Conservation (phyloP, 2,797 vertebrate species). For the Amblyraja radiata region DNA sequence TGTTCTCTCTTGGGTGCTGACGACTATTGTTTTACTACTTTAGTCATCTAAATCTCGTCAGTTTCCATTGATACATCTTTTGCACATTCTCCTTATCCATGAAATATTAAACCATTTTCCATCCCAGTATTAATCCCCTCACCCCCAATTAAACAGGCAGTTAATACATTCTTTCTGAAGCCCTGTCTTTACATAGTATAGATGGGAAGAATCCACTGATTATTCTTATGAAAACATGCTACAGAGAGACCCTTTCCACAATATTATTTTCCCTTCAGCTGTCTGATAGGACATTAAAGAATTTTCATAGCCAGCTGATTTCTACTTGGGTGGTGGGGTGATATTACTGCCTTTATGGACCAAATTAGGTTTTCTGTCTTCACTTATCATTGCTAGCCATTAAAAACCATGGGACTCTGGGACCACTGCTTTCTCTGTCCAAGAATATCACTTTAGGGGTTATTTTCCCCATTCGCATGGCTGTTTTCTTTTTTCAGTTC, state of each 20-base stretch:
- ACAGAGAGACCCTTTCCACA: not conserved
- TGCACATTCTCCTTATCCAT: not conserved
- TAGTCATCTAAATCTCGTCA: not conserved
- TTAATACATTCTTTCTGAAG: not conserved
- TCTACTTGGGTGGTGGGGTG: not conserved
- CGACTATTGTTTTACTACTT: not conserved
- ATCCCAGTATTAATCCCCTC: not conserved
- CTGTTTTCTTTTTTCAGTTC: not conserved
- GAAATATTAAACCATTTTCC: not conserved
- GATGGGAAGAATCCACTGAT: not conserved
- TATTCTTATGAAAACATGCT: not conserved
- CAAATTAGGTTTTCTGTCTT: not conserved
- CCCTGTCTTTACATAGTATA: not conserved
- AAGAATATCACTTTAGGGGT: not conserved
- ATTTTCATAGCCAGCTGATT: not conserved
- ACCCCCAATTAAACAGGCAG: not conserved
- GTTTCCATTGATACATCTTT: not conserved
- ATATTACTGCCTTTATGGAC: not conserved
- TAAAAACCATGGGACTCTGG: not conserved
- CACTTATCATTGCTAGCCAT: too few relatives aligned
- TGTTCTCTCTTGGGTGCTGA: constrained; percentile 27
- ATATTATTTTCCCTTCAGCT: not conserved
- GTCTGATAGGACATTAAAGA: not conserved
- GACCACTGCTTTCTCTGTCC: not conserved
- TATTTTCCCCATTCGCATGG: not conserved